These are phyloP conservation scores for Bubalus kerabau DNA, from an alignment of 2,113 vertebrate genomes.

Conservation along the genomic window DNA sequence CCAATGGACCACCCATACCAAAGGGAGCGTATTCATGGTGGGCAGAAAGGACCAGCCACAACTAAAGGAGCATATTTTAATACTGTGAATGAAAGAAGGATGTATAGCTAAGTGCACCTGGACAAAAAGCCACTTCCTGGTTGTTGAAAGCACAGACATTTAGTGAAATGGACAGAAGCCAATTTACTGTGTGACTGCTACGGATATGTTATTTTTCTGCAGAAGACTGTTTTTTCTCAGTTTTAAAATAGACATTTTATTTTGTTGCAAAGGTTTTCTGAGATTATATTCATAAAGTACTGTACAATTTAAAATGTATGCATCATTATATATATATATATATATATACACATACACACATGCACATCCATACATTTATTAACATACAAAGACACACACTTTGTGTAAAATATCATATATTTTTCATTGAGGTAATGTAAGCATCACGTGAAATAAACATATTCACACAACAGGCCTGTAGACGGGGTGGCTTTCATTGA, in stretches of 20 bases:
- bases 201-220: rapidly evolving
- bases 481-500: not conserved
- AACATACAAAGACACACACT: not conserved
- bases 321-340: not conserved
- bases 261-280: not conserved
- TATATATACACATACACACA: not conserved
- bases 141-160: not conserved
- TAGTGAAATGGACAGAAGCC: not conserved
- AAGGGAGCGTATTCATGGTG: not conserved
- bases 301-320: not conserved
- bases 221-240: not conserved
- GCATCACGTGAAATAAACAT: not conserved
- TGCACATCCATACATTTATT: rapidly evolving
- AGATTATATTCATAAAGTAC: not conserved
- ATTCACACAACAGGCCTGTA: not conserved
- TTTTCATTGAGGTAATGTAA: not conserved
- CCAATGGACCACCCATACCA: not conserved
- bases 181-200: rapidly evolving
- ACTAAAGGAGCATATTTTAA: rapidly evolving
- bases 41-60: too few species aligned
- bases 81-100: not conserved
- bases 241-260: too few species aligned
- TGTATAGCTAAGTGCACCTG: not conserved
- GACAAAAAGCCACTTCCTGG: rapidly evolving
- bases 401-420: not conserved